Percentiles rank a stretch among this genome's conserved stretches.
Evolutionary conservation across 2,888 invertebrate species (phyloP).

Genomic region (Lamproptera curius): DNA sequence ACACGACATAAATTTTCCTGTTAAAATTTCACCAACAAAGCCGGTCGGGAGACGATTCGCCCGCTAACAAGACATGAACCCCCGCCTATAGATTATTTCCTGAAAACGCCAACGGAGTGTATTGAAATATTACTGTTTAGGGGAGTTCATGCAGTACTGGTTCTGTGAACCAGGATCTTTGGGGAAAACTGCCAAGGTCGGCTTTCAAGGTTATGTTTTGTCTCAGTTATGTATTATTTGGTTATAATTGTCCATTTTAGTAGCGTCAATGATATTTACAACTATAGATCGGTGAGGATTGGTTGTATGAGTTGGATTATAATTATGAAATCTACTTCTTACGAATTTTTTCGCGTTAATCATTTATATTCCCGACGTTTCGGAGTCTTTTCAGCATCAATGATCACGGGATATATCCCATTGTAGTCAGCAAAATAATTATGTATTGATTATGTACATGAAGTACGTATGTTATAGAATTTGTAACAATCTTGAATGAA

Average conservation of each 20-base stretch:
- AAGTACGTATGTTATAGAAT: too few species aligned
- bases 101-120: conserved; percentile 13
- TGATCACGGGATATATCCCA: too few species aligned
- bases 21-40: neutral
- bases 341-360: too few species aligned
- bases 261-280: too few species aligned
- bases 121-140: conserved; percentile 11
- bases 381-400: too few species aligned
- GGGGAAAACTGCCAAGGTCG: conserved; percentile 29
- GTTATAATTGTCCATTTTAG: neutral
- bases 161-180: conserved; percentile 16
- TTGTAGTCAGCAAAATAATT: too few species aligned
- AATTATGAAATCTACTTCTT: too few species aligned
- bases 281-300: too few species aligned
- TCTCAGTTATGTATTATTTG: conserved; percentile 9
- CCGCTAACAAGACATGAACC: conserved; percentile 6
- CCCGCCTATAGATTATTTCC: conserved; percentile 10
- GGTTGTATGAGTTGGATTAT: too few species aligned
- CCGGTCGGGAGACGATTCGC: neutral
- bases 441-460: too few species aligned
- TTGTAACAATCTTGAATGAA: too few species aligned
- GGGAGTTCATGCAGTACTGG: conserved; percentile 22
- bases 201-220: conserved; percentile 32
- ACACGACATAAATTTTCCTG: conserved; percentile 5
- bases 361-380: too few species aligned